phyloP scores from a whole-genome alignment of 2,113 vertebrate genomes.

The Rhinolophus sinicus region DNA sequence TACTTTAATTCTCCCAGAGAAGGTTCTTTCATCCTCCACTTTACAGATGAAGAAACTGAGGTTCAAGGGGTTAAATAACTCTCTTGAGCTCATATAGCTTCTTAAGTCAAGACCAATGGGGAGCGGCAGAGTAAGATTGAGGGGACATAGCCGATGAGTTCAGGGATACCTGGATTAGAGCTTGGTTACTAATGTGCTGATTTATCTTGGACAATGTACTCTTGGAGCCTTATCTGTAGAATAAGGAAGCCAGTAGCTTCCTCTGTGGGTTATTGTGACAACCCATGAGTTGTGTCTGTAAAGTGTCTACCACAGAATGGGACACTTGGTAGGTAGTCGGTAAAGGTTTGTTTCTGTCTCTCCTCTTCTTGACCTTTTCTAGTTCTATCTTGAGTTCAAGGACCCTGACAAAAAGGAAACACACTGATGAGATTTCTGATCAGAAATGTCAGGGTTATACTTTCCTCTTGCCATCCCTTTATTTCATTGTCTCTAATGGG shows the following conservation, averaged over 20 bases:
- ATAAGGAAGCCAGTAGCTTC: background rate
- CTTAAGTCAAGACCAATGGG: background rate
- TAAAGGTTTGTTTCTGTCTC: background rate
- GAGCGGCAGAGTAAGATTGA: background rate
- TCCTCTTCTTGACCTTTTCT: background rate
- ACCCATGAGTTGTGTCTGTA: background rate
- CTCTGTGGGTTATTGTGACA: background rate
- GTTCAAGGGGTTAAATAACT: background rate
- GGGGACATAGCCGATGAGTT: background rate
- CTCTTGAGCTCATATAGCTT: background rate
- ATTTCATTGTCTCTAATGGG: conserved; percentile 47
- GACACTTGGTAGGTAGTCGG: background rate
- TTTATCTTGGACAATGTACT: background rate
- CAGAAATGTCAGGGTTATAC: background rate
- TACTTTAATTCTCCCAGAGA: background rate
- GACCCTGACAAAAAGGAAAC: conserved; percentile 11
- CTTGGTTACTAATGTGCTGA: background rate
- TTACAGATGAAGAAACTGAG: background rate
- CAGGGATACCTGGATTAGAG: background rate
- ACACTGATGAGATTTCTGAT: conserved; percentile 11
- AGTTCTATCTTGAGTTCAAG: background rate
- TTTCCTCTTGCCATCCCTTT: conserved; percentile 39
- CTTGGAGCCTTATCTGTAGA: background rate
- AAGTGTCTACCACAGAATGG: background rate
- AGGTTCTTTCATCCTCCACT: background rate